Conservation (phyloP, 2,888 invertebrate genomes). For the Rhabditoides inermis region DNA sequence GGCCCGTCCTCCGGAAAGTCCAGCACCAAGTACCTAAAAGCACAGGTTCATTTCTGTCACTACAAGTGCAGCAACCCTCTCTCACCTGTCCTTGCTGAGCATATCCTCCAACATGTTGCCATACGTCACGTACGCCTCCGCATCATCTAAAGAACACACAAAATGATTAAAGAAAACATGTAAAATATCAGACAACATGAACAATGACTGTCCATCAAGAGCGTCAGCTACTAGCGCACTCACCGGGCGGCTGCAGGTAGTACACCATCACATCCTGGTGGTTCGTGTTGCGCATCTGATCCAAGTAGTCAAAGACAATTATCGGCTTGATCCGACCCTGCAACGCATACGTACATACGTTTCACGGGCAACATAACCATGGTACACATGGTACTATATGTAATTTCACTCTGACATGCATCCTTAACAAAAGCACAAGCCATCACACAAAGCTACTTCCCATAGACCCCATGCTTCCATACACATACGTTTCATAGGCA, state of each 20-base stretch:
- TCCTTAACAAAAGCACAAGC: no score
- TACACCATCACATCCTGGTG: constrained; percentile 9
- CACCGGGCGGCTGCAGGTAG: constrained; percentile 8
- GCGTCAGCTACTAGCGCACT: neutral
- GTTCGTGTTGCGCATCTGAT: constrained; percentile 4
- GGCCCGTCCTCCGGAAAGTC: constrained; percentile 5
- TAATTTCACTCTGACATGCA: no score
- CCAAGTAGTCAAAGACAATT: constrained; percentile 15
- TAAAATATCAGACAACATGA: neutral
- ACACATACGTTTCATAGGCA: no score
- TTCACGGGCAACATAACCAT: neutral
- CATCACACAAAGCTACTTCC: no score
- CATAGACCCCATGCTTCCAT: no score
- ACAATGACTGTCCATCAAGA: neutral
- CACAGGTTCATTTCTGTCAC: neutral
- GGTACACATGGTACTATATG: no score
- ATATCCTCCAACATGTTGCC: constrained; percentile 10
- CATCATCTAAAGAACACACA: constrained; percentile 6
- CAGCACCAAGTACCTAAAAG: constrained; percentile 10
- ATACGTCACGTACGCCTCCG: constrained; percentile 5
- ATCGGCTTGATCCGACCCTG: constrained; percentile 15
- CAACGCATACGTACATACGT: constrained; percentile 1
- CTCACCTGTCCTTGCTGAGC: constrained; percentile 7
- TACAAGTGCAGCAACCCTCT: neutral
- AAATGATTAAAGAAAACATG: neutral